Conservation (phyloP, 2,113 vertebrate species). For the Rhynchomys soricoides region DNA sequence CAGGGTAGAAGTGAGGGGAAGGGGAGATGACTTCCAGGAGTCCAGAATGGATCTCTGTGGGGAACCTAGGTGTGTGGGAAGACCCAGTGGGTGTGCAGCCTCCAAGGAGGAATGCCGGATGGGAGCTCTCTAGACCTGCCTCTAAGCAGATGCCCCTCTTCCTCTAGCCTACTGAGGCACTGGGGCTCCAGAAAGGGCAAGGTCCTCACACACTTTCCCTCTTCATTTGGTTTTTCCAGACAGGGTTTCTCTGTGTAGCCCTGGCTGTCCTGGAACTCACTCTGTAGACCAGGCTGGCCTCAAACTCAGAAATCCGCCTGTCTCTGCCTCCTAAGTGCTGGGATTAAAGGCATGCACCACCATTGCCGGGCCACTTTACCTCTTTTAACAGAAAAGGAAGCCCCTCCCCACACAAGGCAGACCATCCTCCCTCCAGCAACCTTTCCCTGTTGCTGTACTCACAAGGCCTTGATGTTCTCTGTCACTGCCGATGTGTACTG, state of each 20-base stretch:
- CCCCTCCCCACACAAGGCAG: background rate
- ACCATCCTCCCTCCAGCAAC: constrained; percentile 27
- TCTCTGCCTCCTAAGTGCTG: too few relatives aligned
- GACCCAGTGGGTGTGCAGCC: background rate
- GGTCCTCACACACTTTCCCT: background rate
- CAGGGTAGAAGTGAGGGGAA: constrained; percentile 95
- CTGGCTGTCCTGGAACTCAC: too few relatives aligned
- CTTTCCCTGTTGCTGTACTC: constrained; percentile 78
- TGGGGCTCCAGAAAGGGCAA: background rate
- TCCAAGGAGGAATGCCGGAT: background rate
- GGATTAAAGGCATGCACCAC: too few relatives aligned
- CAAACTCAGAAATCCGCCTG: too few relatives aligned
- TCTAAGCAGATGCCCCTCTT: background rate
- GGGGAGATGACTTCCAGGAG: constrained; percentile 96
- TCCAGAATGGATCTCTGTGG: constrained; percentile 94
- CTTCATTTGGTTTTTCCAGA: too few relatives aligned
- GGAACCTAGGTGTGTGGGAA: constrained; percentile 88
- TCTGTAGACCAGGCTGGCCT: too few relatives aligned
- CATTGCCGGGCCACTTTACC: too few relatives aligned
- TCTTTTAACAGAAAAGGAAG: background rate
- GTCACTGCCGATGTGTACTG: constrained; percentile 89
- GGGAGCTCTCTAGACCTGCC: background rate
- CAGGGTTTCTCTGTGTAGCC: too few relatives aligned
- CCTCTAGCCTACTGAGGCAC: background rate
- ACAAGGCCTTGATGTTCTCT: constrained; percentile 91